Evolutionary conservation across 2,888 invertebrate genomes (phyloP), one percentile per base, ranked within the genome.

Genomic region (Plebejus melissa): DNA sequence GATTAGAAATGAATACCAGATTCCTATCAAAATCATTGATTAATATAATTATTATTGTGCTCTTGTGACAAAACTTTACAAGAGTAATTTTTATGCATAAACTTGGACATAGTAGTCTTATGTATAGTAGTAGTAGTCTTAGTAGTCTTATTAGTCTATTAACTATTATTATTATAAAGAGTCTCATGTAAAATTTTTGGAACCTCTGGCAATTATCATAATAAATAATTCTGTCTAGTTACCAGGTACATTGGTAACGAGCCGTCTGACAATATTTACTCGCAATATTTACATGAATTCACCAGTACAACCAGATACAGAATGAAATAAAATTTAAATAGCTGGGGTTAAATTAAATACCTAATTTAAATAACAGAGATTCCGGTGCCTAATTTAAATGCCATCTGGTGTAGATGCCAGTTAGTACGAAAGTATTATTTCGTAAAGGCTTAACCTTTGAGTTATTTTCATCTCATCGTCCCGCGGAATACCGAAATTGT

Each of bases 391-490:
- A 65, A 36, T 65, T 65, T 65, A 1, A 65, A 65, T 65, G 11
- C 32, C 65, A 2, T 65, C 28, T 13, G 4, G 13, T 36, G 60
- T 58, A 22, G 60, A 65, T 65, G 65, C 65, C 65, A 28, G 28
- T 60, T 65, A 65, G 13, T 65, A 65, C 32, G 32, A 32, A 65
- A 36, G 32, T 36, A 65, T 65, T 65, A 65, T 65, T 65, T 60
- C 28, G 36, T 65, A 13, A 65, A 65, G 65, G 13, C 60, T 32
- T 65, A 65, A 32, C 65, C 65, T 65, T 65, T 65, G 32, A 65
- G 32, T 65, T 65, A 65, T 65, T 65, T 65, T 36, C 65, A 65
- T 36, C 65, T 32, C 32, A 13, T 6, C 65, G 32, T 65, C 1
- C 36, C 36, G 65, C 65, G 13, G 32, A 65, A 36, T 32, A 65